Percentiles rank a stretch among this genome's conserved stretches.
These are phyloP conservation scores for Thecocarcelia acutangulata DNA, from an alignment of 2,888 invertebrate genomes.

Conservation along the genomic window DNA sequence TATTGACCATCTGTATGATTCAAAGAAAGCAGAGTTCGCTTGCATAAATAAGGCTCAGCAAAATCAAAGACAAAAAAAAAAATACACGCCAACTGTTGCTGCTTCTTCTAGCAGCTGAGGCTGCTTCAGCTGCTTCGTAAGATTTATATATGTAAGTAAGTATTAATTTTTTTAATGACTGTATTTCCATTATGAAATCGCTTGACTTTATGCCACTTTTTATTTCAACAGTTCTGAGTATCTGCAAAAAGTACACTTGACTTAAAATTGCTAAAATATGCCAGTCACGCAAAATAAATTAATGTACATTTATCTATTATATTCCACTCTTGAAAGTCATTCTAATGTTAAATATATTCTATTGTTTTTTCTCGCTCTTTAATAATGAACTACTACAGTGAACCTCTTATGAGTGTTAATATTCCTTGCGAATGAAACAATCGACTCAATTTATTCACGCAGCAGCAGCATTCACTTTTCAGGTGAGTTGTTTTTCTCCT, in stretches of 20 bases:
- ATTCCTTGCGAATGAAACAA: conserved; percentile 9
- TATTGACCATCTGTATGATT: too few relatives aligned
- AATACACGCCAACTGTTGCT: too few relatives aligned
- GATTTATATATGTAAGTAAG: too few relatives aligned
- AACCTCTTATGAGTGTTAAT: not conserved
- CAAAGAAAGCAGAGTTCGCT: too few relatives aligned
- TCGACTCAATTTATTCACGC: not conserved
- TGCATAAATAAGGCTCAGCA: too few relatives aligned
- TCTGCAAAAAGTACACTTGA: not conserved
- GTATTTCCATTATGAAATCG: too few relatives aligned
- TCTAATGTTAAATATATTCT: conserved; percentile 28
- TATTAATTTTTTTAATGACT: too few relatives aligned
- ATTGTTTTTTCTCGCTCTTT: not conserved
- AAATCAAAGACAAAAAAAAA: too few relatives aligned
- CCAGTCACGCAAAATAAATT: conserved; percentile 66
- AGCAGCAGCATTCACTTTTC: not conserved
- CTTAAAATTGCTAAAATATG: conserved; percentile 34
- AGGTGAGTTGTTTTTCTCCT: not conserved
- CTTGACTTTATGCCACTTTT: too few relatives aligned
- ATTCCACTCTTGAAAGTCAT: conserved; percentile 56
- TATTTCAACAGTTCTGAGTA: too few relatives aligned
- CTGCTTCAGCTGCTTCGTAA: too few relatives aligned
- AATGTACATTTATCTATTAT: conserved; percentile 53
- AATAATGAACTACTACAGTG: not conserved
- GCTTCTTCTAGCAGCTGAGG: too few relatives aligned